Conservation (phyloP, 2,888 invertebrate species). For the Therioaphis trifolii region DNA sequence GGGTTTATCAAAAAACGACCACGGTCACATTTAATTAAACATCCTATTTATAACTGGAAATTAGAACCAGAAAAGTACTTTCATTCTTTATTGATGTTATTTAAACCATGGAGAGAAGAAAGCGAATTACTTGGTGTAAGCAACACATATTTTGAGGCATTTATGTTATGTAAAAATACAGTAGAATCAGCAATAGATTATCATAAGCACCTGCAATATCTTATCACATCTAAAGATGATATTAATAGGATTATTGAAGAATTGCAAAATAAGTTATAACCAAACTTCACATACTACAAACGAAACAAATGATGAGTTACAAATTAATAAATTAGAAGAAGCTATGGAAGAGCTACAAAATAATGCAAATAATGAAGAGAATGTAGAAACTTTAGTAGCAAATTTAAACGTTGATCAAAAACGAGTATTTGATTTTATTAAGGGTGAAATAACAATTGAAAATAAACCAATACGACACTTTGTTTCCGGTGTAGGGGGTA, state of each 20-base stretch:
- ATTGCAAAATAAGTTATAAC: too few species aligned
- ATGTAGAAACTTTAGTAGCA: neutral
- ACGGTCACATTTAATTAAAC: neutral
- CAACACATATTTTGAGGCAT: neutral
- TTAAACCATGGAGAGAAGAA: slow-evolving; percentile 66
- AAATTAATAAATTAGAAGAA: neutral
- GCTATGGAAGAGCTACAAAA: neutral
- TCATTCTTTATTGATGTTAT: slow-evolving; percentile 67
- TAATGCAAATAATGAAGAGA: neutral
- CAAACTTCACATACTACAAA: too few species aligned
- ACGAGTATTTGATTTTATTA: too few species aligned
- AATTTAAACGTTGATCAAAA: slow-evolving; percentile 1
- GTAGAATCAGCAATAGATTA: too few species aligned
- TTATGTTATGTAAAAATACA: neutral
- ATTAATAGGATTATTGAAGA: too few species aligned
- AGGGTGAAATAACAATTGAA: too few species aligned
- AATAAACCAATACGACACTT: slow-evolving; percentile 32
- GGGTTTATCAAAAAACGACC: too few species aligned
- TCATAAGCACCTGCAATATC: too few species aligned
- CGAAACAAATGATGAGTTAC: too few species aligned
- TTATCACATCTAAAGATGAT: too few species aligned
- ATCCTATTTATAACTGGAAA: neutral
- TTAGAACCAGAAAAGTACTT: slow-evolving; percentile 66
- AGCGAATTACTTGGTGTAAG: slow-evolving; percentile 63
- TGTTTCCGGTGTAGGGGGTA: slow-evolving; percentile 52